Evolutionary conservation across 2,888 invertebrate genomes (phyloP), one percentile per base, ranked within the genome.

Genomic region (Metellina segmentata): DNA sequence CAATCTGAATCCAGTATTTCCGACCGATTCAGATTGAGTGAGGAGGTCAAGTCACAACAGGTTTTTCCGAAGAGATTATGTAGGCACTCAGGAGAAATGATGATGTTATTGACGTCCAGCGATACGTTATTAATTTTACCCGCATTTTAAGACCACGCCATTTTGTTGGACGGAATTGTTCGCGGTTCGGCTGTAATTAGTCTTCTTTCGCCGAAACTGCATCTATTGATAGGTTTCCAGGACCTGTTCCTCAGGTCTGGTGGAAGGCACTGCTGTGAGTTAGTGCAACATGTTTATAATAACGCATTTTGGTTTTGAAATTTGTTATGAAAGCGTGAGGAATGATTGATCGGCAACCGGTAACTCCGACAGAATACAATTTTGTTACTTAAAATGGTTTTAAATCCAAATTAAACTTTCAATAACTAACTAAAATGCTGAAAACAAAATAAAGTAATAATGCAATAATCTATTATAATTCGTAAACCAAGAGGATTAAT

Each of bases 31-130:
- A 19, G 49, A 81, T 71, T 34, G 34, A 48, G 19, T 16, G 75
- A 81, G 53, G 87, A 87, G 87, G 87, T 87, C 87, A 79, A 13
- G 34, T 1, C 7, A 20, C 34, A 87, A 87, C 87, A 52, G 81
- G 87, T 87, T 87, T 87, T 19, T 74, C 34, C 61, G 7, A 7
- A 5, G 49, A 20, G 79, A 87, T 81, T 81, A 81, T 53, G 81
- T 81, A 87, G 70, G 78, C 79, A 74, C 34, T 51, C 72, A 74
- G 19, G 11, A 72, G 48, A 16, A 71, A 52, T 72, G 77, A 77
- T 51, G 51, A 86, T 86, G 78, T 77, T 86, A 78, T 86, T 86
- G 86, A 86, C 78, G 86, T 34, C 82, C 49, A 71, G 20, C 51
- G 71, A 71, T 77, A 49, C 74, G 70, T 71, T 81, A 87, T 87